Evolutionary conservation across 2,113 vertebrate species (phyloP).

Genomic region (Eulemur macaco): DNA sequence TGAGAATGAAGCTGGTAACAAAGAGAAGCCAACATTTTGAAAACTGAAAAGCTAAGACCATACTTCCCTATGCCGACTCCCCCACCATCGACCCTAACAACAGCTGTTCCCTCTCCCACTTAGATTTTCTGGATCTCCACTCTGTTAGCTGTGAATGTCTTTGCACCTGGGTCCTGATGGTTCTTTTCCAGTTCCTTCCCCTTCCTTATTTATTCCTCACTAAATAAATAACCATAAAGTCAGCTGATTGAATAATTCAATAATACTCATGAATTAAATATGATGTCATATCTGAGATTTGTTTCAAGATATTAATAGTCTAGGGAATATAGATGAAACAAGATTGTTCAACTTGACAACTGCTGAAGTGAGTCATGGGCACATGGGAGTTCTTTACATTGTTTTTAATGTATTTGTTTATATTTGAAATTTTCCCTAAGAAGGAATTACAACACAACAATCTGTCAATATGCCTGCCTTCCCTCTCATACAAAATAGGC

Average conservation of each 20-base stretch:
- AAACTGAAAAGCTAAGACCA: background rate
- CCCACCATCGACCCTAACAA: background rate
- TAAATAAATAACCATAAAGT: background rate
- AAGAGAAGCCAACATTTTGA: background rate
- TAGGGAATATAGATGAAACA: background rate
- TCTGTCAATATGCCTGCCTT: background rate
- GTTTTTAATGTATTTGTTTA: background rate
- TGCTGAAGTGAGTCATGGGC: background rate
- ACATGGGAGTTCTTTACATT: background rate
- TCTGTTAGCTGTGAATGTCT: background rate
- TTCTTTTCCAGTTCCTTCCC: background rate
- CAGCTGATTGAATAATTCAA: background rate
- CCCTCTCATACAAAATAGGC: background rate
- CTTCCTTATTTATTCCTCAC: background rate
- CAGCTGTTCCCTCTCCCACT: background rate
- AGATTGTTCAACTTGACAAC: background rate
- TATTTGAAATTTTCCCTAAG: background rate
- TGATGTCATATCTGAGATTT: background rate
- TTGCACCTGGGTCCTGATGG: background rate
- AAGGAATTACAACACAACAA: constrained; percentile 4
- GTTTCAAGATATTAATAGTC: background rate
- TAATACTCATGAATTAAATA: background rate
- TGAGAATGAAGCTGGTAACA: background rate
- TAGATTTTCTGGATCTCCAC: background rate
- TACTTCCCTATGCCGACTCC: background rate